Percentiles rank a stretch among this genome's conserved stretches.
phyloP scores from a whole-genome alignment of 2,888 invertebrate species.

The Agrotis exclamationis region DNA sequence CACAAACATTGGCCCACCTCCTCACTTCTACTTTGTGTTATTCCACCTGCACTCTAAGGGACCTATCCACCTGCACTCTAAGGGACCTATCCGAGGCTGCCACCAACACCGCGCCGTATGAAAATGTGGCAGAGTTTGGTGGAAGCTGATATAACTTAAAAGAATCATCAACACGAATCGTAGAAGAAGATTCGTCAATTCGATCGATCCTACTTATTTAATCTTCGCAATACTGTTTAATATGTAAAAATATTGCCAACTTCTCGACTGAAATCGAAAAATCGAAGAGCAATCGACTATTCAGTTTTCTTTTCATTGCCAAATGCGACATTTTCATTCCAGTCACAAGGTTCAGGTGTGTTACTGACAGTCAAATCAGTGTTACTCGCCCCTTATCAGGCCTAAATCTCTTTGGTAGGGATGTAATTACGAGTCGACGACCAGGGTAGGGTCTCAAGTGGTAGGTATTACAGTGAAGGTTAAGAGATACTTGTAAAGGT shows the following conservation, averaged over 20 bases:
- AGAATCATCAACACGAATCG: too few relatives aligned
- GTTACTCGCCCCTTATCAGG: conserved; percentile 7
- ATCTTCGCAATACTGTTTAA: too few relatives aligned
- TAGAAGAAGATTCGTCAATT: too few relatives aligned
- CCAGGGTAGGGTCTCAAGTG: not conserved
- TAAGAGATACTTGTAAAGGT: conserved; percentile 10
- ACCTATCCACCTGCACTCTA: too few relatives aligned
- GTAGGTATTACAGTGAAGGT: conserved; percentile 1
- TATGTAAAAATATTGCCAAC: not conserved
- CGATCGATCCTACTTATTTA: too few relatives aligned
- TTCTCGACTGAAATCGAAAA: not conserved
- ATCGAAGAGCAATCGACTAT: not conserved
- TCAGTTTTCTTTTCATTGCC: not conserved
- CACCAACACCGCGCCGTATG: too few relatives aligned
- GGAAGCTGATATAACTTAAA: too few relatives aligned
- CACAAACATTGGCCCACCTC: too few relatives aligned
- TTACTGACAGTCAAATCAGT: conserved; percentile 16
- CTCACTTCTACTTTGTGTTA: too few relatives aligned
- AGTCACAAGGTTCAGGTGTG: conserved; percentile 12
- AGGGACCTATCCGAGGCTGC: too few relatives aligned
- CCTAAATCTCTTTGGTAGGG: conserved; percentile 10
- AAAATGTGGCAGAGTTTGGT: too few relatives aligned
- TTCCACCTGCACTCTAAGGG: too few relatives aligned
- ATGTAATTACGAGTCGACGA: conserved; percentile 9
- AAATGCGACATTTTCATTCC: not conserved